These are phyloP conservation scores for Dendrocopos noguchii DNA, from an alignment of 2,113 vertebrate genomes.

Conservation along the genomic window DNA sequence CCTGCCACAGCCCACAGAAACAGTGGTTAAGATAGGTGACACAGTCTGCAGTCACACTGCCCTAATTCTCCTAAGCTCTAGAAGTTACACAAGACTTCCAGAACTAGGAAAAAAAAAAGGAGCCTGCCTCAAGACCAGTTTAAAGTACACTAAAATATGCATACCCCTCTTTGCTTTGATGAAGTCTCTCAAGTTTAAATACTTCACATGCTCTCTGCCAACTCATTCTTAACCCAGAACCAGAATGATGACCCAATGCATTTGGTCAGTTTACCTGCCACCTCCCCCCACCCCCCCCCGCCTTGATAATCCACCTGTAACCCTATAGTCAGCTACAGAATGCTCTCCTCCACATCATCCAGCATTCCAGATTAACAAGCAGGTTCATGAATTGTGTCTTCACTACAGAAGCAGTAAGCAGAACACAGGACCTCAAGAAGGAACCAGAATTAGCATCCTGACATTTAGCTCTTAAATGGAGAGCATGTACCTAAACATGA, in stretches of 20 bases:
- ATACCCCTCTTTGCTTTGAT: neutral
- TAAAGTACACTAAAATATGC: neutral
- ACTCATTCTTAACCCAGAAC: neutral
- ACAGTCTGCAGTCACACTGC: neutral
- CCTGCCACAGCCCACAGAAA: neutral
- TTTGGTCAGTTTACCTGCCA: neutral
- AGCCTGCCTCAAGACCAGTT: neutral
- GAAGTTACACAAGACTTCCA: neutral
- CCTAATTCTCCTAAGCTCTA: neutral
- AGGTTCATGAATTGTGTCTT: rapidly evolving
- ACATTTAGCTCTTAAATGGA: neutral
- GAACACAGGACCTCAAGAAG: neutral
- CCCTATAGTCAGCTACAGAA: neutral
- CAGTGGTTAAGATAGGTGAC: neutral
- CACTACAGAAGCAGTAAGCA: neutral
- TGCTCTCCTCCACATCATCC: neutral
- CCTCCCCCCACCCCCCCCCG: neutral
- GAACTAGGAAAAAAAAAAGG: neutral
- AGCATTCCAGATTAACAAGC: neutral
- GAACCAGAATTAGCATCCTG: constrained; percentile 4
- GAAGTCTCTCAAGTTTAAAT: neutral
- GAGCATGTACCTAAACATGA: rapidly evolving
- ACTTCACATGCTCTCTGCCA: neutral
- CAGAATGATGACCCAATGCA: neutral
- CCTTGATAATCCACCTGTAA: neutral